Evolutionary conservation across 2,113 vertebrate genomes (phyloP).

Genomic region (Rhodinocichla rosea): DNA sequence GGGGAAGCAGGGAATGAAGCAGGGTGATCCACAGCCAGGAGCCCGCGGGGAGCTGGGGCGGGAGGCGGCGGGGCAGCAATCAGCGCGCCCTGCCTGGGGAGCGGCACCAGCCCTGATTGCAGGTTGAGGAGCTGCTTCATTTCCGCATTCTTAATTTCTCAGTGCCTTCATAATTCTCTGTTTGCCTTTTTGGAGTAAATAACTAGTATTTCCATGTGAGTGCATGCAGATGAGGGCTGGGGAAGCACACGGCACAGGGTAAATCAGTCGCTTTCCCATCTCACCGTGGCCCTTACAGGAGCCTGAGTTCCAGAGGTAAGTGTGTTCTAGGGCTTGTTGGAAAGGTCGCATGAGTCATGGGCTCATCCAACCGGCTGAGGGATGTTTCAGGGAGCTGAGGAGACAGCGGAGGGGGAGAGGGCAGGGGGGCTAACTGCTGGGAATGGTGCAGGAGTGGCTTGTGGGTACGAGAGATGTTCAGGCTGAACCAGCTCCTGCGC

Average conservation of each 20-base stretch:
- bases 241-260: background rate
- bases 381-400: background rate
- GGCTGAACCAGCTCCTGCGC: background rate
- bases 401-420: background rate
- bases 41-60: background rate
- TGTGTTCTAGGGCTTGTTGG: background rate
- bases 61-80: background rate
- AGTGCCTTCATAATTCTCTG: background rate
- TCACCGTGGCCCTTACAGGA: background rate
- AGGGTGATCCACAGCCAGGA: background rate
- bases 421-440: background rate
- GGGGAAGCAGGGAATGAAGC: background rate
- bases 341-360: constrained; percentile 55
- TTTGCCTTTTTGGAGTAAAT: background rate
- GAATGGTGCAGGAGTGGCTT: background rate
- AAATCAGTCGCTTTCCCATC: background rate
- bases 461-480: background rate
- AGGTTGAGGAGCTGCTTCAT: background rate
- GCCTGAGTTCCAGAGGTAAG: background rate
- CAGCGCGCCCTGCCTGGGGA: background rate
- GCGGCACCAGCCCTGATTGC: background rate
- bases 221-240: background rate
- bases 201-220: background rate
- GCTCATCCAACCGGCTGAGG: background rate
- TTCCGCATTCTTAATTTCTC: background rate